Evolutionary conservation across 2,888 invertebrate genomes (phyloP).

Genomic region (Coleophora flavipennella): DNA sequence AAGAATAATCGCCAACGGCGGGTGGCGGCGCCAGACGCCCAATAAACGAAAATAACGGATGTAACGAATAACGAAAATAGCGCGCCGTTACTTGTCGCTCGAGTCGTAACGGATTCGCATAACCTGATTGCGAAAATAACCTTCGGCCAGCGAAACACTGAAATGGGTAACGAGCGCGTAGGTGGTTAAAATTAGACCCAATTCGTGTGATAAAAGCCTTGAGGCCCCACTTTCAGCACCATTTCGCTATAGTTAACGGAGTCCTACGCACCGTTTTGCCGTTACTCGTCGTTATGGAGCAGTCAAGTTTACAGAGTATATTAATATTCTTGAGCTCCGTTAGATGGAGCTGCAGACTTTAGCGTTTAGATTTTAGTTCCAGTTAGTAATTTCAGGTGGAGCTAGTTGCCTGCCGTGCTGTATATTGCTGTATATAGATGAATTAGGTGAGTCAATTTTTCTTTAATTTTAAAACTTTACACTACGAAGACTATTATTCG

Average conservation of each 20-base stretch:
- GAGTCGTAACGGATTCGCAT: constrained; percentile 29
- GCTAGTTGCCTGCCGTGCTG: constrained; percentile 12
- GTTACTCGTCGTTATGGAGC: constrained; percentile 42
- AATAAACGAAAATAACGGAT: constrained; percentile 19
- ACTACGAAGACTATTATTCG: no score
- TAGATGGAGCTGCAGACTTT: constrained; percentile 39
- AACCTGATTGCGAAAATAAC: constrained; percentile 17
- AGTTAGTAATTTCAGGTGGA: constrained; percentile 3
- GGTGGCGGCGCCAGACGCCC: no score
- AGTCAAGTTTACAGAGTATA: constrained; percentile 16
- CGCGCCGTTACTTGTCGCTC: constrained; percentile 25
- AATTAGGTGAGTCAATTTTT: constrained; percentile 2
- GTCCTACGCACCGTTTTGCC: constrained; percentile 39
- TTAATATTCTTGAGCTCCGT: constrained; percentile 28
- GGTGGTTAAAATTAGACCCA: constrained; percentile 29
- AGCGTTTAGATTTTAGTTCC: background rate
- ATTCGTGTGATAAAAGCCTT: constrained; percentile 28
- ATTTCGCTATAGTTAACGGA: constrained; percentile 28
- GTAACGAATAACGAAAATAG: constrained; percentile 49
- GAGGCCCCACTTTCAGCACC: constrained; percentile 37
- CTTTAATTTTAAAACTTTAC: no score
- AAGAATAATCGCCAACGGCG: no score
- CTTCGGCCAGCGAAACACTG: constrained; percentile 1
- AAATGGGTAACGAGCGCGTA: constrained; percentile 21
- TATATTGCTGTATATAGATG: no score